phyloP scores from a whole-genome alignment of 2,113 vertebrate genomes.

The Talpa occidentalis region DNA sequence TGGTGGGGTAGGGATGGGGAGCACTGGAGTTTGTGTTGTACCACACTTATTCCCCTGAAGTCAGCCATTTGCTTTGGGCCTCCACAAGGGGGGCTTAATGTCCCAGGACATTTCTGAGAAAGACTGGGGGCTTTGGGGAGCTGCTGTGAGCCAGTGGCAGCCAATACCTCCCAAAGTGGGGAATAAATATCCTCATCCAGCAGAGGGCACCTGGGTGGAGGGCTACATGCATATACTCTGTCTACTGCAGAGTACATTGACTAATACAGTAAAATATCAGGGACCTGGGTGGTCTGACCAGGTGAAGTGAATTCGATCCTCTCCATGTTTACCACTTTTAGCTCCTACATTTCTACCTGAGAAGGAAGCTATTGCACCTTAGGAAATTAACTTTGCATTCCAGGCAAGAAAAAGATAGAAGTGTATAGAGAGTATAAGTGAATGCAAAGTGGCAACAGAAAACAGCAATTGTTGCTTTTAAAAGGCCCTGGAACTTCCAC shows the following conservation, averaged over 20 bases:
- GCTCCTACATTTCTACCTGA: no score
- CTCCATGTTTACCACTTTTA: not conserved
- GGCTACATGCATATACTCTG: rapidly evolving
- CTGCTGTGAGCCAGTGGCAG: not conserved
- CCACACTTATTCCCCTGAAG: no score
- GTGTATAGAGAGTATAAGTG: no score
- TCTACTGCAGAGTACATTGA: not conserved
- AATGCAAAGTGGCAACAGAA: not conserved
- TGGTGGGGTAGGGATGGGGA: no score
- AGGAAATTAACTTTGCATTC: not conserved
- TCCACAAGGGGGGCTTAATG: not conserved
- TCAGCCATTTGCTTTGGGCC: not conserved
- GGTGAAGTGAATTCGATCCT: not conserved
- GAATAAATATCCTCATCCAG: no score
- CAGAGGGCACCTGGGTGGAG: not conserved
- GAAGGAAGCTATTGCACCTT: not conserved
- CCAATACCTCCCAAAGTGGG: not conserved
- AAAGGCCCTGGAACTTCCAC: not conserved
- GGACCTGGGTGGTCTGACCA: not conserved
- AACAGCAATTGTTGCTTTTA: not conserved
- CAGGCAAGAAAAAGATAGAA: not conserved
- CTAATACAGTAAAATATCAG: not conserved
- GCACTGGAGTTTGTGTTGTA: no score
- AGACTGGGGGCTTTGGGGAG: not conserved
- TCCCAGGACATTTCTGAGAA: not conserved